These are phyloP conservation scores for Lycopodina hypogea DNA, from an alignment of 37 sponge, comb jelly and placozoan species.

Conservation along the genomic window DNA sequence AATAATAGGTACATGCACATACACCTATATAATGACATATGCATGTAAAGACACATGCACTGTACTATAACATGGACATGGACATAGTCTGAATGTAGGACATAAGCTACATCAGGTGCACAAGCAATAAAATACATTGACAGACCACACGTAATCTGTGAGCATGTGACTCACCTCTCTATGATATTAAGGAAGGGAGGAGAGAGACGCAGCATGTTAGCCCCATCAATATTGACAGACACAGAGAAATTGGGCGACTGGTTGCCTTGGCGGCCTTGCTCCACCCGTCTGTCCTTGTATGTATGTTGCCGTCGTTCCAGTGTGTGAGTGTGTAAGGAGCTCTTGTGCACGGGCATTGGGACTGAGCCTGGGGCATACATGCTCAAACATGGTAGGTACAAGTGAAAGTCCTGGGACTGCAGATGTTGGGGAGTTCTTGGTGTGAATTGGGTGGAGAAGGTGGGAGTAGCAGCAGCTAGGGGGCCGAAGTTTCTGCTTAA, in stretches of 20 bases:
- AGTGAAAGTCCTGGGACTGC: neutral
- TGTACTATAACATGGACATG: no score
- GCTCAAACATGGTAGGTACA: neutral
- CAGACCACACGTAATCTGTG: no score
- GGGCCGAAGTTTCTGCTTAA: no score
- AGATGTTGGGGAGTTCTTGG: neutral
- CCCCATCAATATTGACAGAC: slow-evolving; percentile 12
- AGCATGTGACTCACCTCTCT: slow-evolving; percentile 29
- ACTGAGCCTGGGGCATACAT: neutral
- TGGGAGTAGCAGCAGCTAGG: neutral
- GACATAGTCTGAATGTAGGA: no score
- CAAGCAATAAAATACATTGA: no score
- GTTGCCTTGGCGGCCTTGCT: neutral
- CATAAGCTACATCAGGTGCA: no score
- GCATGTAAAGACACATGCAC: neutral
- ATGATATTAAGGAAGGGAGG: slow-evolving; percentile 27
- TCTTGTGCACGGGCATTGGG: neutral
- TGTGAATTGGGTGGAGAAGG: neutral
- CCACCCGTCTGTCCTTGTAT: no score
- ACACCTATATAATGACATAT: no score
- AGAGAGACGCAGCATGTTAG: slow-evolving; percentile 9
- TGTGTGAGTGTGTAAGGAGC: no score
- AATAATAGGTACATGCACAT: neutral
- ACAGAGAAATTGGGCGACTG: slow-evolving; percentile 13
- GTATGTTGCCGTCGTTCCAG: no score